Evolutionary conservation across 2,797 vertebrate species (phyloP).

Genomic region (Oophaga sylvatica): DNA sequence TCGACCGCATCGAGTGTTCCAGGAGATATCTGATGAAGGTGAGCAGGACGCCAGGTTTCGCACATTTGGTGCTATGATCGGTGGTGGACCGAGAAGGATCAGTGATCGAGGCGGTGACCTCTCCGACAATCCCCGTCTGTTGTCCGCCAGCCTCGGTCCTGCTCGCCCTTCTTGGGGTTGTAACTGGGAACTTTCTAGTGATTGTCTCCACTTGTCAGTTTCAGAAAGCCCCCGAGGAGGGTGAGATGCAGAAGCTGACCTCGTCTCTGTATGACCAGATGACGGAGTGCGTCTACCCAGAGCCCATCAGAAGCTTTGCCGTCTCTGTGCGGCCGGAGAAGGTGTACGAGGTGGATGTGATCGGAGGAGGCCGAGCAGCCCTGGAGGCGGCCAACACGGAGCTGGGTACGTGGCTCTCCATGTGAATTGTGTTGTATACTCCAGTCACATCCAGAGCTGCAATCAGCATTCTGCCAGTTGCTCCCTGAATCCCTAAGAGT

Average conservation of each 20-base stretch:
- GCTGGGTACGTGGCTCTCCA: conserved; percentile 77
- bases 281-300: conserved; percentile 84
- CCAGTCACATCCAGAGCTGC: neutral
- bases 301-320: conserved; percentile 80
- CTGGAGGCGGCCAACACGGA: conserved; percentile 82
- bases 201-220: conserved; percentile 61
- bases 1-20: conserved; percentile 84
- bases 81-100: no score
- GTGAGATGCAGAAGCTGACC: conserved; percentile 71
- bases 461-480: neutral
- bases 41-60: neutral
- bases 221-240: conserved; percentile 47
- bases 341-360: conserved; percentile 80
- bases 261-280: conserved; percentile 81
- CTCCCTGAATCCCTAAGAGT: neutral
- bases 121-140: no score
- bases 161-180: no score
- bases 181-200: neutral
- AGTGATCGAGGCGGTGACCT: no score
- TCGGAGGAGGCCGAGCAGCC: conserved; percentile 78
- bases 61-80: no score
- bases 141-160: no score
- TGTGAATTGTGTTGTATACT: neutral
- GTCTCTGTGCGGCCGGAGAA: conserved; percentile 73
- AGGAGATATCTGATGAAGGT: conserved; percentile 85